A percentile compares a stretch with the other conserved stretches of the same genome.
phyloP scores from a whole-genome alignment of 2,113 vertebrate species.

The Amblyopsis rosae region DNA sequence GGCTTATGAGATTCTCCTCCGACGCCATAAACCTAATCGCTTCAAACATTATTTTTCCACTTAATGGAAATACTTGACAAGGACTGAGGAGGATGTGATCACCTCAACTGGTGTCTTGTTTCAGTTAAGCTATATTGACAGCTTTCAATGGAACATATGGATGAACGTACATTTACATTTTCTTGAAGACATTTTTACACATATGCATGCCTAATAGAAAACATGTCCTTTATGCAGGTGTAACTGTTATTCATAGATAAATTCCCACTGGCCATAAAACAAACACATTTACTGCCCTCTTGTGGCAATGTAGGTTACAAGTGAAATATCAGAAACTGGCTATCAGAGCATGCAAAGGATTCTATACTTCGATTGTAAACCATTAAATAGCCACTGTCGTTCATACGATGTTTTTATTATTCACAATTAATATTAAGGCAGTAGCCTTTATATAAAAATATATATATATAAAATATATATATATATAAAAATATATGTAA shows the following conservation, averaged over 20 bases:
- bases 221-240: not conserved
- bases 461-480: not conserved
- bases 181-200: not conserved
- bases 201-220: not conserved
- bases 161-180: not conserved
- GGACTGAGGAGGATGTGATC: not conserved
- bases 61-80: not conserved
- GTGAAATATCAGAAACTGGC: not conserved
- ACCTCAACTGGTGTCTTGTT: not conserved
- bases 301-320: conserved; percentile 32
- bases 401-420: not conserved
- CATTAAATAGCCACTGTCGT: not conserved
- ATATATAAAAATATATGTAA: no score
- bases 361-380: not conserved
- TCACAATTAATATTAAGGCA: not conserved
- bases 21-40: conserved; percentile 54
- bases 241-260: not conserved
- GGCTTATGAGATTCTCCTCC: conserved; percentile 81
- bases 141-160: not conserved
- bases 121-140: not conserved
- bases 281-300: conserved; percentile 58
- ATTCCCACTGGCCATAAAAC: not conserved
- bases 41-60: conserved; percentile 42
- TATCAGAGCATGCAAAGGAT: not conserved
- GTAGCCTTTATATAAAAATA: not conserved